Evolutionary conservation across 2,888 invertebrate species (phyloP), one percentile per base, ranked within the genome.

Genomic region (Pteria penguin): DNA sequence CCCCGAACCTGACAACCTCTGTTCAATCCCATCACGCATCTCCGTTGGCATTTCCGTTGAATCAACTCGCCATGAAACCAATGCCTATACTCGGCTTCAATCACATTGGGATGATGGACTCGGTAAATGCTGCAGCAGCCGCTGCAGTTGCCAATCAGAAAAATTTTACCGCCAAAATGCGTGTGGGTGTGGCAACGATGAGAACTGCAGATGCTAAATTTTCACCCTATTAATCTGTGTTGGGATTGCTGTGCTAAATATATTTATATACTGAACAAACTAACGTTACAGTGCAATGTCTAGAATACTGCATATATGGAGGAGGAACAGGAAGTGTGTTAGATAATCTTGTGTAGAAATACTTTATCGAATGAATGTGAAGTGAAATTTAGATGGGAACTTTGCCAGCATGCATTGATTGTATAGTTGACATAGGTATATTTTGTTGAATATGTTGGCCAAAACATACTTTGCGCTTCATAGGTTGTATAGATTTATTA

Each of bases 61-160:
- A 97, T 90, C 97, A 97, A 94, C 95, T 97, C 78, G 82, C 76
- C 75, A 95, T 96, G 94, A 97, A 97, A 94, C 71, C 78, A 52
- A 55, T 74, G 58, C 72, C 76, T 55, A 65, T 77, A 57, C 61
- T 75, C 24, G 72, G 71, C 45, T 74, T 71, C 27, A 73, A 76
- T 72, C 69, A 75, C 61, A 73, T 73, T 33, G 82, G 83, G 67
- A 71, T 87, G 63, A 84, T 88, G 73, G 88, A 89, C 79, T 80
- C 83, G 58, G 76, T 76, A 22, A 45, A 45, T 45, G 45, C 45
- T 45, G 45, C 45, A 45, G 45, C 18, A 14, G 45, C 45, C 8
- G 45, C 45, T 8, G 77, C 76, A 18, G 79, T 75, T 14, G 68
- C 76, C 45, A 80, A 78, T 75, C 82, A 81, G 69, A 86, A 85